Base-by-base conservation (phyloP, 2,888 invertebrate species). In the Eristalinus sepulchralis region DNA sequence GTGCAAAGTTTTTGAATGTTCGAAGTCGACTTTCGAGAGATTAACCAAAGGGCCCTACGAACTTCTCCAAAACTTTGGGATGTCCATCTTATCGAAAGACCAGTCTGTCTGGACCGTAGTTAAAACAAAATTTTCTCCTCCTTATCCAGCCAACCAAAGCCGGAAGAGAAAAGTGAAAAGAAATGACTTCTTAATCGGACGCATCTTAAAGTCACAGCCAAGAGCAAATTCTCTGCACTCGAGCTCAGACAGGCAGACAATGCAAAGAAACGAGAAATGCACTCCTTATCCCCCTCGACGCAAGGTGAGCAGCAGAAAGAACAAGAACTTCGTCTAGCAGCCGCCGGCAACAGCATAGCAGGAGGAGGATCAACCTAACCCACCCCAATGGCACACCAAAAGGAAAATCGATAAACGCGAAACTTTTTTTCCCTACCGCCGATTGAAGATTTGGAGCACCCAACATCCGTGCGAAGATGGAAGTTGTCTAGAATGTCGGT, bases 391-490 rank as follows among this genome's bases (percentile, higher is more conserved):
- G 68, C 72, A 59, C 63, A 77, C 63, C 83, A 60, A 79, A 80
- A 62, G 75, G 55, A 80, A 79, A 84, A 84, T 84, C 83, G 83
- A 84, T 84, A 84, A 80, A 64, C 60, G 75, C 75, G 66, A 66
- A 76, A 75, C 70, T 71, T 66, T 80, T 66, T 70, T 71, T 8
- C 4, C 39, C 13, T n/a, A 47, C 17, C 47, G 17, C 17, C 17
- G 17, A 47, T 47, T 17, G 47, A 17, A 17, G 47, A 47, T 47
- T 6, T 47, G 47, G 47, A 17, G 47, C 47, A 17, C 39, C 39
- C 39, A 13, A n/a, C 47, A 47, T 47, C 47, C 47, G 47, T 34
- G 10, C 10, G 1, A 34, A 34, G 34, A 34, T 34, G 47, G 47
- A 47, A 63, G 47, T 63, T 59, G 73, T 70, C 73, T 64, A 47